These are phyloP conservation scores for Cerceris ruficornis DNA, from an alignment of 2,888 invertebrate species.

Conservation along the genomic window DNA sequence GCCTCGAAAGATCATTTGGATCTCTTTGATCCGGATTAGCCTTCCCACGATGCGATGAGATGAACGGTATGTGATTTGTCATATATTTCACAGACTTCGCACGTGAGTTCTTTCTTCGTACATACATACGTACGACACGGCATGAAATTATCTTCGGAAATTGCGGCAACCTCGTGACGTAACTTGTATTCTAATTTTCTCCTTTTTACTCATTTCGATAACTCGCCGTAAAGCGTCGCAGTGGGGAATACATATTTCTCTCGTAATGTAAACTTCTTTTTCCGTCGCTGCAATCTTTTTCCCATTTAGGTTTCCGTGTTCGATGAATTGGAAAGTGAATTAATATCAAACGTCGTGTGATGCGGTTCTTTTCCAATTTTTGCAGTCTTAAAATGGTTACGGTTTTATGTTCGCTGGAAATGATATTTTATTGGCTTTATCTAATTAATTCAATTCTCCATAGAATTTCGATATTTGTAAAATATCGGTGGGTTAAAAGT, in stretches of 20 bases:
- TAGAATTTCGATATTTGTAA: too few species aligned
- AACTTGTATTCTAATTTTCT: not conserved
- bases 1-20: constrained; percentile 52
- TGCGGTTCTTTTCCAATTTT: too few species aligned
- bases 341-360: too few species aligned
- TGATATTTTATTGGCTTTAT: too few species aligned
- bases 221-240: not conserved
- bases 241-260: not conserved
- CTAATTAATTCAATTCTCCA: too few species aligned
- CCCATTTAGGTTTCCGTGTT: too few species aligned
- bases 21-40: constrained; percentile 50
- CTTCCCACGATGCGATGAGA: constrained; percentile 44
- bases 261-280: not conserved
- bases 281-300: not conserved
- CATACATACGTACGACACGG: not conserved
- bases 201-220: not conserved
- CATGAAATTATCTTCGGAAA: constrained; percentile 2
- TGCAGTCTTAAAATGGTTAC: too few species aligned
- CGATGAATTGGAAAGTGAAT: too few species aligned
- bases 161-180: not conserved
- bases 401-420: too few species aligned
- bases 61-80: constrained; percentile 8
- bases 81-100: not conserved
- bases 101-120: not conserved
- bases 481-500: too few species aligned